Evolutionary conservation across 2,888 invertebrate genomes (phyloP), one percentile per base, ranked within the genome.

Genomic region (Neoscelio sp.): DNA sequence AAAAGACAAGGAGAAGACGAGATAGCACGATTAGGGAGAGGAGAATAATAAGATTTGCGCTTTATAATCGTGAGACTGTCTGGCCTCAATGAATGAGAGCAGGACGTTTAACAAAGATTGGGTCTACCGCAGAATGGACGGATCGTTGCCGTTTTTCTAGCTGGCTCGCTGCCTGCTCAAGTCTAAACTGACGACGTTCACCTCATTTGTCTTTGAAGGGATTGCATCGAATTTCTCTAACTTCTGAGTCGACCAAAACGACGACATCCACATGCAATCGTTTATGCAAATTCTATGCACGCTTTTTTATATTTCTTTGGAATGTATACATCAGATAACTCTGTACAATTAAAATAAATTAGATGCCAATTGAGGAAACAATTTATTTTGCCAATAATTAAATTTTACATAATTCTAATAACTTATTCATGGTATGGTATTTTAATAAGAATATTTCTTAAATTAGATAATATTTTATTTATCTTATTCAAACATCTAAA

Each of bases 61-160:
- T 88, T 88, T 87, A 87, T 87, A 87, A 88, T 87, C 87, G 87
- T 88, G 87, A 87, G 87, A 87, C 87, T 87, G 88, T 87, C 87
- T 87, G 88, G 86, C 79, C 80, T 82, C 83, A 83, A 85, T 87
- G 86, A 88, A 87, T 87, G 85, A 85, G 82, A 83, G 83, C 81
- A 78, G 83, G 82, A 83, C 85, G 84, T 87, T 87, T 85, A 85
- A 87, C 87, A 88, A 88, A 86, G 86, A 86, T 85, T 85, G 83
- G 83, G 82, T 85, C 81, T 84, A 70, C 80, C 77, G 80, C 83
- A 83, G 84, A 84, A 84, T 85, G 85, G 83, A 82, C 85, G 82
- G 83, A 77, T 71, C 58, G 65, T 50, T 65, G 71, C 56, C 77
- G 77, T 50, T 82, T 80, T 80, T 65, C 75, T 84, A 81, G 82